phyloP scores from a whole-genome alignment of 2,797 vertebrate genomes.

The Meriones psammophilus region DNA sequence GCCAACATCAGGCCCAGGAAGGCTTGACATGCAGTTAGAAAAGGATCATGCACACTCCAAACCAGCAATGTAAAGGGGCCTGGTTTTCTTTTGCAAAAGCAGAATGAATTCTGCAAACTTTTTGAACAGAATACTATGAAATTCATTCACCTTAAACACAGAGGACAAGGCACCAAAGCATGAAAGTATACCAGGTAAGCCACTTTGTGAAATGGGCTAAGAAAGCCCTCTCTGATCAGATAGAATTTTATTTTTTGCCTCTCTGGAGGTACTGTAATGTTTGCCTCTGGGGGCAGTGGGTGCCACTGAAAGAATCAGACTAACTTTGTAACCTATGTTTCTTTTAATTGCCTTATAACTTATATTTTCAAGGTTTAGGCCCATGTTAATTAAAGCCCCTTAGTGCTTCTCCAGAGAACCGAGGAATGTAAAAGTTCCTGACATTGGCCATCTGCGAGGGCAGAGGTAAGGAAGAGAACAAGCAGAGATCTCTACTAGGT shows the following conservation, averaged over 20 bases:
- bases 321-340: too few relatives aligned
- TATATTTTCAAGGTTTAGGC: too few relatives aligned
- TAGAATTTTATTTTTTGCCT: not conserved
- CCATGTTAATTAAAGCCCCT: too few relatives aligned
- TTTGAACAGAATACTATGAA: not conserved
- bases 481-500: too few relatives aligned
- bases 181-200: not conserved
- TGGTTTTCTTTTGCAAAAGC: conserved; percentile 1
- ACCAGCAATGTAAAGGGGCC: not conserved
- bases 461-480: too few relatives aligned
- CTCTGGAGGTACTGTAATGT: not conserved
- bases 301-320: too few relatives aligned
- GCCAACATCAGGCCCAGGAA: not conserved
- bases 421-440: too few relatives aligned
- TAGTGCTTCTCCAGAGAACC: too few relatives aligned
- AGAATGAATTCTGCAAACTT: not conserved
- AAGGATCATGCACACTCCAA: not conserved
- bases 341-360: too few relatives aligned
- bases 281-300: not conserved
- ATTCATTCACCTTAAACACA: not conserved
- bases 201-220: not conserved
- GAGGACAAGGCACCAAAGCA: not conserved
- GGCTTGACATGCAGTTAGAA: not conserved
- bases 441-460: too few relatives aligned
- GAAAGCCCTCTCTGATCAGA: not conserved